phyloP scores from a whole-genome alignment of 2,797 vertebrate species.

The Telmatherina bonti region DNA sequence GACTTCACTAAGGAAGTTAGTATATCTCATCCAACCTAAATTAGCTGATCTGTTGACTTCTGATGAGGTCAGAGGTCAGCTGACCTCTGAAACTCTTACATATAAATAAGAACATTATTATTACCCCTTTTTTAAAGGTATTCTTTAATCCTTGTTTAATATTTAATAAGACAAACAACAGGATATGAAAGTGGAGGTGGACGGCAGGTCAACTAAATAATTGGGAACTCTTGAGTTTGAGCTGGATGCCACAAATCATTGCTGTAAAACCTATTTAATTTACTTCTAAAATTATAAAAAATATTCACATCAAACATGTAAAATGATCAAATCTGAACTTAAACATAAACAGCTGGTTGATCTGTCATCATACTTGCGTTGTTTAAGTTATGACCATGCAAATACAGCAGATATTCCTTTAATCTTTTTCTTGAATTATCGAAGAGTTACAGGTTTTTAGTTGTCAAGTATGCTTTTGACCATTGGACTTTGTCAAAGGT shows the following conservation, averaged over 20 bases:
- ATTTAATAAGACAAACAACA: neutral
- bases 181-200: neutral
- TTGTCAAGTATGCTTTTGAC: too few species aligned
- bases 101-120: neutral
- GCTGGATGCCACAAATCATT: neutral
- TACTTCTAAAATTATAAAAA: neutral
- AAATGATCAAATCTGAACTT: neutral
- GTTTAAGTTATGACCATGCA: too few species aligned
- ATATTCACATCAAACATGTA: neutral
- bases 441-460: too few species aligned
- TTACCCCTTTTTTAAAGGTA: neutral
- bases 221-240: neutral
- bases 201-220: too few species aligned
- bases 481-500: slow-evolving; percentile 9
- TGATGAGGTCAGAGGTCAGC: too few species aligned
- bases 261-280: neutral
- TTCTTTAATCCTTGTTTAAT: neutral
- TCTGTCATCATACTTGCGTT: too few species aligned
- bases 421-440: too few species aligned
- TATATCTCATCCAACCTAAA: neutral
- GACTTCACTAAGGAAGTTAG: neutral
- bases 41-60: too few species aligned
- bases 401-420: too few species aligned
- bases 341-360: too few species aligned
- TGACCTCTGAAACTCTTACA: too few species aligned